These are phyloP conservation scores for Anguilla pacifica DNA, from an alignment of 2,797 vertebrate genomes.

Conservation along the genomic window DNA sequence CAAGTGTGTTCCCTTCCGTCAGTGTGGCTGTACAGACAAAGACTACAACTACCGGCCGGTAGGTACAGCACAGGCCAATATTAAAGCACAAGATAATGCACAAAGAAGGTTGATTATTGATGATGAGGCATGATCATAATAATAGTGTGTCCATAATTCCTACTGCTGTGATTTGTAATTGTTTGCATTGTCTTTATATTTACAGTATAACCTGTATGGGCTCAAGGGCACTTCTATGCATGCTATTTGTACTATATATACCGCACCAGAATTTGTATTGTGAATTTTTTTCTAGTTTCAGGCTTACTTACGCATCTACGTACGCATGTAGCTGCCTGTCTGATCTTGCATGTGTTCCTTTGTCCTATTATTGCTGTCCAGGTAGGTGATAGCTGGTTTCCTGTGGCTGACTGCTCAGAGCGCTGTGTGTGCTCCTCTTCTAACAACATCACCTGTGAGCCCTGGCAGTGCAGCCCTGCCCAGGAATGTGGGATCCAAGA, in stretches of 20 bases:
- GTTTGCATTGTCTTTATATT: background rate
- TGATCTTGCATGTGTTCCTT: background rate
- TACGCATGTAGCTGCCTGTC: constrained; percentile 20
- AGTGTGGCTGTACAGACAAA: constrained; percentile 80
- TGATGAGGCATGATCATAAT: background rate
- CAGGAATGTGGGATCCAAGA: constrained; percentile 81
- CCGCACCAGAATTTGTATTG: background rate
- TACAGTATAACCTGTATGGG: background rate
- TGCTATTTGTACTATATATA: background rate
- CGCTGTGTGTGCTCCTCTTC: constrained; percentile 75
- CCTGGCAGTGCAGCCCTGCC: constrained; percentile 79
- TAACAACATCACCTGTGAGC: constrained; percentile 67
- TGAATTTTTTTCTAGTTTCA: background rate
- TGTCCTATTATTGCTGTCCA: constrained; percentile 44
- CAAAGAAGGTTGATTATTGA: background rate
- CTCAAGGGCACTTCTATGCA: background rate
- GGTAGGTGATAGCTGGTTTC: constrained; percentile 84
- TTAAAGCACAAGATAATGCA: too few relatives aligned
- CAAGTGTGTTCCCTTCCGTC: constrained; percentile 74
- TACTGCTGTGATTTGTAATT: background rate
- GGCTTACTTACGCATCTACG: background rate
- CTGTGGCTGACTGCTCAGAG: constrained; percentile 70
- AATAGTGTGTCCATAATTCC: background rate
- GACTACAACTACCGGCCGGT: constrained; percentile 75
- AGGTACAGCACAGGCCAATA: constrained; percentile 46